Conservation (phyloP, 2,113 vertebrate genomes). For the Helogale parvula region DNA sequence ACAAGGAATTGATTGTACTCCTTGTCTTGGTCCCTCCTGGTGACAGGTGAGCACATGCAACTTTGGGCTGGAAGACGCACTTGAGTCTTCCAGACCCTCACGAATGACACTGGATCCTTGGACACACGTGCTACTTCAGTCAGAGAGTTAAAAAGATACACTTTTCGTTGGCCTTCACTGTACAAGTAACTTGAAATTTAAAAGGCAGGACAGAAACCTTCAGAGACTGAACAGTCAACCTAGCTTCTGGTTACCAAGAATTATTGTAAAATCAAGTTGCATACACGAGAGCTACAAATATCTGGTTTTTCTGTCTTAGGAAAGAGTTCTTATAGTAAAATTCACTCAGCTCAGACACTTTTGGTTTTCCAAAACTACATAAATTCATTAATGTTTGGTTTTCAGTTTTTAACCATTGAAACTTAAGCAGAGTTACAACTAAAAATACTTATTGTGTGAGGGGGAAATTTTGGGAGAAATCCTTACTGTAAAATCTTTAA, state of each 20-base stretch:
- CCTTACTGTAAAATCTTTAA: background rate
- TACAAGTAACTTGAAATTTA: background rate
- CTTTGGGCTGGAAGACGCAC: background rate
- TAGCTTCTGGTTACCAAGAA: too few relatives aligned
- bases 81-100: background rate
- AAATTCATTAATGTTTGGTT: background rate
- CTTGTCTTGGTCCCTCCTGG: fast-evolving
- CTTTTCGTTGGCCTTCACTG: background rate
- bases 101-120: background rate
- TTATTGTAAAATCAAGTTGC: background rate
- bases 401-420: background rate
- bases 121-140: background rate
- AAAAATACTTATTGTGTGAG: background rate
- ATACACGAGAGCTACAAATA: background rate
- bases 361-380: background rate
- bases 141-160: background rate
- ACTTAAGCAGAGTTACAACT: background rate
- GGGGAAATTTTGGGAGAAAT: background rate
- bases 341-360: background rate
- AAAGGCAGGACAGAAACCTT: background rate
- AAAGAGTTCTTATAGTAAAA: background rate
- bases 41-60: fast-evolving
- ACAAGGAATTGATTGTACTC: too few relatives aligned
- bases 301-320: background rate
- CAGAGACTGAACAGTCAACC: background rate